Percentiles rank a stretch among this genome's conserved stretches.
These are phyloP conservation scores for Aquatica leii DNA, from an alignment of 2,888 invertebrate genomes.

Conservation along the genomic window DNA sequence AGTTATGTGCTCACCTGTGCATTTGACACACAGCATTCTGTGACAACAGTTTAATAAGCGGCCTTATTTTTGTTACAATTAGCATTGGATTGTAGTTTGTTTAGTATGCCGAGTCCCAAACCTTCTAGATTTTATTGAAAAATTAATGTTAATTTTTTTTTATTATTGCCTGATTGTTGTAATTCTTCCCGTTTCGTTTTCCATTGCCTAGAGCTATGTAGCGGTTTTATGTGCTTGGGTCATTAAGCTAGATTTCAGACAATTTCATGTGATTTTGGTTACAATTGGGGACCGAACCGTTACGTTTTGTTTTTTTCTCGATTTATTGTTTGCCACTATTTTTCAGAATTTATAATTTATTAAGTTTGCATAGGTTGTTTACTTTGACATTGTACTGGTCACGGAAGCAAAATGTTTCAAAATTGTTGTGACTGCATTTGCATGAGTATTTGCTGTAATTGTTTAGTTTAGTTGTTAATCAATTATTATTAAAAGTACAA, in stretches of 20 bases:
- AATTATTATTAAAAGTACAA: slow-evolving; percentile 4
- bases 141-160: slow-evolving; percentile 15
- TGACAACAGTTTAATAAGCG: slow-evolving; percentile 17
- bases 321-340: slow-evolving; percentile 6
- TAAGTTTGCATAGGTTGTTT: background rate
- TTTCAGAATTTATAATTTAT: background rate
- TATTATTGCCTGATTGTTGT: background rate
- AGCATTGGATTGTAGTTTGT: slow-evolving; percentile 8
- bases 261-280: too few species aligned
- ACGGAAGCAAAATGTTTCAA: too few species aligned
- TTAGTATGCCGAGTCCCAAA: slow-evolving; percentile 6
- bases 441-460: too few species aligned
- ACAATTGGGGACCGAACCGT: too few species aligned
- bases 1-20: slow-evolving; percentile 14
- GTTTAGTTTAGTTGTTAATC: too few species aligned
- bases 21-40: slow-evolving; percentile 18
- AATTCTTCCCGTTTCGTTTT: background rate
- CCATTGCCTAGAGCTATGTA: background rate
- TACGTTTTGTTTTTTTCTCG: slow-evolving; percentile 5
- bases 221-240: background rate
- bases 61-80: background rate
- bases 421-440: too few species aligned
- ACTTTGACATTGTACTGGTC: too few species aligned
- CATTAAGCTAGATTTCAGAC: slow-evolving; percentile 1
- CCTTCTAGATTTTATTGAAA: slow-evolving; percentile 3